Conservation (phyloP, 2,888 invertebrate genomes). For the Seladonia tumulorum region DNA sequence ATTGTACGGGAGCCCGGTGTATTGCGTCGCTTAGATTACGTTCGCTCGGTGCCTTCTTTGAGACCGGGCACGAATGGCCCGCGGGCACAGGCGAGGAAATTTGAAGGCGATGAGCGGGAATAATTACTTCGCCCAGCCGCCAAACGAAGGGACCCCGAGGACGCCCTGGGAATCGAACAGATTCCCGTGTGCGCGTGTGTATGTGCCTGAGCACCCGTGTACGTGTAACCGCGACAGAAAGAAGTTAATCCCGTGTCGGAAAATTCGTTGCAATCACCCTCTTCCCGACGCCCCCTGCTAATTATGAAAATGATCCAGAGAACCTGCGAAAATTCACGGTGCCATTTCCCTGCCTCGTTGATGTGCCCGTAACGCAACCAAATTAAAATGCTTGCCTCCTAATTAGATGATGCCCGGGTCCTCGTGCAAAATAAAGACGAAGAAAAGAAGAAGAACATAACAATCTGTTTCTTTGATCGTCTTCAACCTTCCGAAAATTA, state of each 20-base stretch:
- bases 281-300: neutral
- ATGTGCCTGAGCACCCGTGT: neutral
- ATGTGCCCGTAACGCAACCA: neutral
- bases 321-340: neutral
- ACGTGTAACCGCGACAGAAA: neutral
- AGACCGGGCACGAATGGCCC: slow-evolving; percentile 58
- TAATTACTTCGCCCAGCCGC: slow-evolving; percentile 62
- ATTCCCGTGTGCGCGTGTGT: slow-evolving; percentile 32
- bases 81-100: slow-evolving; percentile 62
- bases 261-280: neutral
- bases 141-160: slow-evolving; percentile 37
- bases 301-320: neutral
- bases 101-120: slow-evolving; percentile 64
- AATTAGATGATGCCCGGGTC: too few relatives aligned
- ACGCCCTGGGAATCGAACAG: slow-evolving; percentile 52
- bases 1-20: slow-evolving; percentile 69
- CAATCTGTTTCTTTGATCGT: too few relatives aligned
- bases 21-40: slow-evolving; percentile 66
- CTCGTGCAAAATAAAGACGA: too few relatives aligned
- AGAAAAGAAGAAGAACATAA: too few relatives aligned
- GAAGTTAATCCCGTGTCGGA: neutral
- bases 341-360: neutral
- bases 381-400: too few relatives aligned
- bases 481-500: too few relatives aligned
- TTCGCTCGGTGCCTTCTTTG: slow-evolving; percentile 62